Evolutionary conservation across 2,888 invertebrate genomes (phyloP), one percentile per base, ranked within the genome.

Genomic region (Noctua janthina): DNA sequence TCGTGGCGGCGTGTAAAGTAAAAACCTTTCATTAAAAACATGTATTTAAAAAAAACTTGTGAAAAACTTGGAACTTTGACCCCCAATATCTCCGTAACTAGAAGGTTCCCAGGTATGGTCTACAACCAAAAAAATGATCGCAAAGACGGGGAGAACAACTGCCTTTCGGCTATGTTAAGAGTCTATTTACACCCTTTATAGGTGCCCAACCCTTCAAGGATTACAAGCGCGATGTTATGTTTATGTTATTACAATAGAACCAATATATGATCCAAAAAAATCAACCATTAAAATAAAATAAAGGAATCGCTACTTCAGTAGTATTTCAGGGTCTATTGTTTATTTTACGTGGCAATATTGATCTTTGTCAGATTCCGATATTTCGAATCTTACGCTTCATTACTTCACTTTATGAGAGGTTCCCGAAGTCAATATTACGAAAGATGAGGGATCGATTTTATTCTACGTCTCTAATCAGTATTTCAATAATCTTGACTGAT

Each of bases 331-430:
- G 15, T 17, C 23, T 46, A 69, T 54, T 75, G 69, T 69, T 56
- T 69, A 76, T 83, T 62, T 82, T 56, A 62, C 49, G 35, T n/a
- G 17, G 49, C 10, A 15, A 3, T 51, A 71, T 83, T 62, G 51
- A 59, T 77, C 35, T 76, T 59, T 81, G 76, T 23, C 20, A 43
- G 54, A 83, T 54, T 54, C 1, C 17, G 20, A 82, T 77, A 71
- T 54, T 62, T 71, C 62, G 1, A 76, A 54, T 76, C 43, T 68
- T n/a, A 46, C 76, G 56, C 81, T 67, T 76, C 59, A 76, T 71
- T 72, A 46, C 67, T 75, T 76, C 49, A 39, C 17, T 76, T 70
- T 64, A 82, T 62, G 23, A 76, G 43, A 77, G 29, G 15, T 83
- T 54, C 15, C 17, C 23, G 7, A 67, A 67, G 81, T 67, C 81